Evolutionary conservation across 2,888 invertebrate species (phyloP).

Genomic region (Cataglyphis cursor): DNA sequence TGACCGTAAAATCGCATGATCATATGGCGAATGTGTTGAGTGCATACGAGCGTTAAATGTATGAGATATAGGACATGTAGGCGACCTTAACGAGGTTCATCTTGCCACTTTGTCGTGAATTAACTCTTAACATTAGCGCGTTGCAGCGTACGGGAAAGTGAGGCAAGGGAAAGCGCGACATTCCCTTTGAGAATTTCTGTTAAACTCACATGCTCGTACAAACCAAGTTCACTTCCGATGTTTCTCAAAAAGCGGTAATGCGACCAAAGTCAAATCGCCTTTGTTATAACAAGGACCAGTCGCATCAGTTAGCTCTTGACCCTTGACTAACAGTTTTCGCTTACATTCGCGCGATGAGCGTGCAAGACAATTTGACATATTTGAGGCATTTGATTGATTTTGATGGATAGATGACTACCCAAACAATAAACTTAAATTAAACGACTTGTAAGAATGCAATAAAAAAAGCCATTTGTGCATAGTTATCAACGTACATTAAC

Average conservation of each 20-base stretch:
- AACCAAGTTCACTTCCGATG: slow-evolving; percentile 69
- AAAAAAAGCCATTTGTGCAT: neutral
- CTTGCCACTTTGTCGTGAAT: slow-evolving; percentile 73
- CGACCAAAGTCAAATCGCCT: slow-evolving; percentile 45
- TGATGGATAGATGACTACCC: neutral
- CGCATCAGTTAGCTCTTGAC: slow-evolving; percentile 4
- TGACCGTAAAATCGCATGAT: slow-evolving; percentile 38
- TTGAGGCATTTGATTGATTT: neutral
- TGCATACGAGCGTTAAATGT: slow-evolving; percentile 44
- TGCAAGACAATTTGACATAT: neutral
- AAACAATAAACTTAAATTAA: slow-evolving; percentile 3
- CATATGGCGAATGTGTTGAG: slow-evolving; percentile 15
- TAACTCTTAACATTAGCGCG: slow-evolving; percentile 65
- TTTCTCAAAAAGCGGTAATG: slow-evolving; percentile 50
- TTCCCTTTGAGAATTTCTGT: slow-evolving; percentile 66
- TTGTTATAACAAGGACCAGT: slow-evolving; percentile 40
- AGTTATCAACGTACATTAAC: neutral
- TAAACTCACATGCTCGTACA: slow-evolving; percentile 55
- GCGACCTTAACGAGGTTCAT: slow-evolving; percentile 65
- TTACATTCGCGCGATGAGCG: slow-evolving; percentile 31
- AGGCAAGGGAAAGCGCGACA: slow-evolving; percentile 55
- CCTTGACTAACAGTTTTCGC: slow-evolving; percentile 28
- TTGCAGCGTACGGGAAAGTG: neutral
- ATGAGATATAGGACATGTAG: slow-evolving; percentile 26
- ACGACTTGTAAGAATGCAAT: neutral